phyloP scores from a whole-genome alignment of 2,797 vertebrate species.

The Philypnodon macrostomus region DNA sequence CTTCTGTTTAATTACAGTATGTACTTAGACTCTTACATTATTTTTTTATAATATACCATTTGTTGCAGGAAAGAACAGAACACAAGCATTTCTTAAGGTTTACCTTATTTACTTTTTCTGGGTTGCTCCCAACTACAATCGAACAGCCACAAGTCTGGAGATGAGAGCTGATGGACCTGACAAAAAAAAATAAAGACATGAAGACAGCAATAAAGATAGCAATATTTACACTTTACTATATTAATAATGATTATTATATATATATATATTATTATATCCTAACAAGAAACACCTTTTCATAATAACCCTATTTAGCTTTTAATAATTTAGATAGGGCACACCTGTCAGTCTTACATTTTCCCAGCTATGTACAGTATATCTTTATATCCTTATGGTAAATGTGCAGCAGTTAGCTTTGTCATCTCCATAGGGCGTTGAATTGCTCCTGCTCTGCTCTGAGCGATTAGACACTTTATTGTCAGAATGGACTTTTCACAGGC shows the following conservation, averaged over 20 bases:
- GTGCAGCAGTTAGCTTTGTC: constrained; percentile 18
- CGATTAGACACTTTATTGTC: constrained; percentile 11
- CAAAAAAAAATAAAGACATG: constrained; percentile 40
- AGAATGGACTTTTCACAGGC: constrained; percentile 26
- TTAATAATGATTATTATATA: too few species aligned
- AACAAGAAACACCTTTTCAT: too few species aligned
- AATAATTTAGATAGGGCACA: too few species aligned
- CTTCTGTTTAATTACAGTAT: not conserved
- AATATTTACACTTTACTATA: too few species aligned
- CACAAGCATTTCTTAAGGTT: too few species aligned
- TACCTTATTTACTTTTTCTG: constrained; percentile 99
- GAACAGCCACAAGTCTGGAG: constrained; percentile 98
- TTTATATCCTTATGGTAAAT: constrained; percentile 15
- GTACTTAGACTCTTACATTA: too few species aligned
- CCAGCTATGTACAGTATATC: too few species aligned
- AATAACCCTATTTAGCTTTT: too few species aligned
- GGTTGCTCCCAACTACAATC: constrained; percentile 94
- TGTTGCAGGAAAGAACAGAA: too few species aligned
- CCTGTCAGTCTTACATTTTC: too few species aligned
- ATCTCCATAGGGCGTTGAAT: constrained; percentile 24
- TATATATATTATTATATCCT: too few species aligned
- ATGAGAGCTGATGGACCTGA: constrained; percentile 95
- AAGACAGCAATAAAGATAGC: constrained; percentile 40
- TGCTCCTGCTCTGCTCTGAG: constrained; percentile 23
- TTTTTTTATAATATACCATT: not conserved